These are phyloP conservation scores for Spodoptera exigua DNA, from an alignment of 2,888 invertebrate species.

Conservation along the genomic window DNA sequence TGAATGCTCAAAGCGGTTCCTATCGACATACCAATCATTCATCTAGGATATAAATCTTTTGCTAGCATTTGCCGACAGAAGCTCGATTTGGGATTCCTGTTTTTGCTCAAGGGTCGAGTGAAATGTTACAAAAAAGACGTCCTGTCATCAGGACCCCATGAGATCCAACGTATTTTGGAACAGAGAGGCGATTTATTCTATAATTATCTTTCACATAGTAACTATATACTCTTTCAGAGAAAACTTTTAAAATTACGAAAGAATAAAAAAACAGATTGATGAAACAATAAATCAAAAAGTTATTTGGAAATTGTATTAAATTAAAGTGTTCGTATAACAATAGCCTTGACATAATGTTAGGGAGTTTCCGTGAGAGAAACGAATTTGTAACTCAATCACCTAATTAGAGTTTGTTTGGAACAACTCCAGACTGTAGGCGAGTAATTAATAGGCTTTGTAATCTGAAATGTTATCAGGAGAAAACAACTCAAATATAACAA, in stretches of 20 bases:
- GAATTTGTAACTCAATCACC: conserved; percentile 82
- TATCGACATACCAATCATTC: conserved; percentile 72
- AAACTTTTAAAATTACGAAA: too few relatives aligned
- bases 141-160: conserved; percentile 72
- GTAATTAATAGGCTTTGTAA: conserved; percentile 71
- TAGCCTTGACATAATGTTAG: conserved; percentile 67
- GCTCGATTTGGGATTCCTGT: conserved; percentile 71
- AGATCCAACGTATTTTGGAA: conserved; percentile 63
- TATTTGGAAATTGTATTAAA: conserved; percentile 58
- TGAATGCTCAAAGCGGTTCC: conserved; percentile 64
- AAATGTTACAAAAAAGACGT: conserved; percentile 70
- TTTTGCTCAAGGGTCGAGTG: conserved; percentile 78
- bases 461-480: conserved; percentile 48
- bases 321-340: conserved; percentile 62
- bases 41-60: conserved; percentile 79
- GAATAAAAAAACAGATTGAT: too few relatives aligned
- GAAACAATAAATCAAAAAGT: conserved; percentile 38
- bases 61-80: conserved; percentile 70
- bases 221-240: too few relatives aligned
- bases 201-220: too few relatives aligned
- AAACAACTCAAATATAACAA: conserved; percentile 29
- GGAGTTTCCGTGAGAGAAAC: conserved; percentile 65
- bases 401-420: conserved; percentile 80
- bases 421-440: conserved; percentile 66
- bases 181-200: conserved; percentile 32